A percentile compares a stretch with the other conserved stretches of the same genome.
Conservation (phyloP, 2,888 invertebrate species). For the Aspidiotus rigidus region DNA sequence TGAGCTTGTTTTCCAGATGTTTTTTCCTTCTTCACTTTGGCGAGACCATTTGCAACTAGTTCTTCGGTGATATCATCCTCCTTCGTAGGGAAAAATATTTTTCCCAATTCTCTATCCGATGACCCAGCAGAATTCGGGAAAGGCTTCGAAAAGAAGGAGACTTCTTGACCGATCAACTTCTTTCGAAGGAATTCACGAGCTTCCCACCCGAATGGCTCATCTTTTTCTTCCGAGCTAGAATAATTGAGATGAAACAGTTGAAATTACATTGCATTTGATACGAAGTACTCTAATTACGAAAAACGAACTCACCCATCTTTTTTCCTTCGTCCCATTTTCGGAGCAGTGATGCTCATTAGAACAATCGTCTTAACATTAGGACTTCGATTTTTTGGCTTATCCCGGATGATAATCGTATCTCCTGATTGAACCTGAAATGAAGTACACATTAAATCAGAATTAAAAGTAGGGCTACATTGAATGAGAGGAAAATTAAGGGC, state of each 20-base stretch:
- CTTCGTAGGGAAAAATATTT: conserved; percentile 45
- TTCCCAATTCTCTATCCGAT: conserved; percentile 22
- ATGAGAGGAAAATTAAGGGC: too few relatives aligned
- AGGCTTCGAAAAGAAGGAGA: conserved; percentile 46
- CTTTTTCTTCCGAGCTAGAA: conserved; percentile 53
- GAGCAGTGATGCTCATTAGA: conserved; percentile 83
- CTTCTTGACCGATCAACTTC: conserved; percentile 82
- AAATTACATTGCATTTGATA: too few relatives aligned
- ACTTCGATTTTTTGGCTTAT: conserved; percentile 68
- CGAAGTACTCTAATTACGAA: too few relatives aligned
- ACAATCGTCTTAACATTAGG: conserved; percentile 88
- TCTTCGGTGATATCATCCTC: conserved; percentile 75
- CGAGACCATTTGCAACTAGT: conserved; percentile 81
- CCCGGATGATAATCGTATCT: conserved; percentile 87
- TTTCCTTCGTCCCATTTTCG: conserved; percentile 74
- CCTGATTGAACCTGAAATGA: conserved; percentile 79
- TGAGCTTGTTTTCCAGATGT: conserved; percentile 41
- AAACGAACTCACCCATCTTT: conserved; percentile 36
- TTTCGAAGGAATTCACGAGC: conserved; percentile 89
- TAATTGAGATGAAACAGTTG: conserved; percentile 40
- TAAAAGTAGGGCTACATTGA: too few relatives aligned
- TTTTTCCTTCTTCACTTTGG: conserved; percentile 54
- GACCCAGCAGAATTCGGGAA: conserved; percentile 9
- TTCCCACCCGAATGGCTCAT: conserved; percentile 96
- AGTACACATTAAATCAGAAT: neutral